Evolutionary conservation across 2,888 invertebrate species (phyloP).

Genomic region (Callyntrura guangdongensis): DNA sequence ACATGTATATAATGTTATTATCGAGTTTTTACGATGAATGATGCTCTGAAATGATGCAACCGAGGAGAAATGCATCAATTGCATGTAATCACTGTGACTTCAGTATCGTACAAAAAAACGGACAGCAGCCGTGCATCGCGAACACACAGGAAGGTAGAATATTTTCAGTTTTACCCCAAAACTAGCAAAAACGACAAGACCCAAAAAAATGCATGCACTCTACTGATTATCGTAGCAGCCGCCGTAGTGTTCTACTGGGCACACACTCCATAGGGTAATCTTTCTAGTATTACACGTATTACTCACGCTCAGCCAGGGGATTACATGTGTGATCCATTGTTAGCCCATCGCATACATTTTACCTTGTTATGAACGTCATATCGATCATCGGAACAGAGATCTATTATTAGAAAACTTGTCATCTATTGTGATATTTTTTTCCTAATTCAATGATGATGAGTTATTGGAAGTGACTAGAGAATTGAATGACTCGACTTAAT

Average conservation of each 20-base stretch:
- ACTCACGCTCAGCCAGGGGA: slow-evolving; percentile 60
- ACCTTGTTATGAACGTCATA: slow-evolving; percentile 63
- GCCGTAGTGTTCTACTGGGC: slow-evolving; percentile 11
- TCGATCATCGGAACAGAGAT: slow-evolving; percentile 46
- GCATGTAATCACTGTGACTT: slow-evolving; percentile 54
- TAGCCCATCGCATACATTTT: slow-evolving; percentile 34
- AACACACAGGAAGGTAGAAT: slow-evolving; percentile 26
- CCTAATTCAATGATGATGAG: slow-evolving; percentile 71
- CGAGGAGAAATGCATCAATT: slow-evolving; percentile 56
- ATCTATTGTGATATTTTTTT: slow-evolving; percentile 65
- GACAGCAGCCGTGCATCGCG: slow-evolving; percentile 26
- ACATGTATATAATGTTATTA: slow-evolving; percentile 30
- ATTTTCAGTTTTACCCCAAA: slow-evolving; percentile 73
- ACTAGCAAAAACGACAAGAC: slow-evolving; percentile 45
- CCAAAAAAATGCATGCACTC: slow-evolving; percentile 37
- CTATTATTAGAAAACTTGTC: slow-evolving; percentile 68
- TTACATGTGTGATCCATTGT: slow-evolving; percentile 75
- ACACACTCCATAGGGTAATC: slow-evolving; percentile 16
- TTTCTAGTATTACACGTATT: slow-evolving; percentile 50
- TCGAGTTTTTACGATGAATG: slow-evolving; percentile 56
- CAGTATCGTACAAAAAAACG: slow-evolving; percentile 22
- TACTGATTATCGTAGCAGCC: not conserved
- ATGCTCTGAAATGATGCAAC: slow-evolving; percentile 62
- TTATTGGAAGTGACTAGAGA: slow-evolving; percentile 69
- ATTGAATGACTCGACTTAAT: slow-evolving; percentile 52